phyloP scores from a whole-genome alignment of 2,888 invertebrate genomes.

The Limenitis camilla region DNA sequence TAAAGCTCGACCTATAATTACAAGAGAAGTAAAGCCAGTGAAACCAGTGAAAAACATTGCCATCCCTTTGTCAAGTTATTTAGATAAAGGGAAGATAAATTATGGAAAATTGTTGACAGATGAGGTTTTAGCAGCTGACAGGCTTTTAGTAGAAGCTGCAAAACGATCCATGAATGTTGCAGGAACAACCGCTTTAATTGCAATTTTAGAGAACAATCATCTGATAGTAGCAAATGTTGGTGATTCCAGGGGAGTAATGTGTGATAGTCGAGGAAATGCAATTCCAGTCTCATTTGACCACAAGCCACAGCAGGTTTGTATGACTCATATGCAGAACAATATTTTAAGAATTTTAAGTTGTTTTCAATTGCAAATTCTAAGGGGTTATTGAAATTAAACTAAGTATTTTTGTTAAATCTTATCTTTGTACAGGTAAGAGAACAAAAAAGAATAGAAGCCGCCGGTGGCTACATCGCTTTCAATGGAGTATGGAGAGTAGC shows the following conservation, averaged over 20 bases:
- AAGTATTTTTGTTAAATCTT: neutral
- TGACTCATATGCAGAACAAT: neutral
- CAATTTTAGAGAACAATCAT: conserved; percentile 86
- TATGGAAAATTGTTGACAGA: conserved; percentile 88
- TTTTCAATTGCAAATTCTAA: neutral
- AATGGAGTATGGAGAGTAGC: conserved; percentile 98
- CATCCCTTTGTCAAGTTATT: conserved; percentile 76
- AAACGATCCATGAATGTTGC: conserved; percentile 84
- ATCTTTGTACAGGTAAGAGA: conserved; percentile 80
- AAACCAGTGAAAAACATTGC: conserved; percentile 62
- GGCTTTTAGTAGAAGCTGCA: conserved; percentile 85
- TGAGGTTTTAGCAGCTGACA: conserved; percentile 90
- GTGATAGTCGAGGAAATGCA: conserved; percentile 90
- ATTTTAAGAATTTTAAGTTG: neutral
- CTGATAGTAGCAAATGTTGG: conserved; percentile 97
- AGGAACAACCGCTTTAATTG: conserved; percentile 95
- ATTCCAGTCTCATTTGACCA: conserved; percentile 96
- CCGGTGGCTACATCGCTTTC: conserved; percentile 95
- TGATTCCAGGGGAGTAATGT: conserved; percentile 96
- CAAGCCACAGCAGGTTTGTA: conserved; percentile 91
- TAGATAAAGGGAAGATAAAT: conserved; percentile 84
- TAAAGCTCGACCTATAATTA: conserved; percentile 75
- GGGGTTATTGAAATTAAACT: neutral
- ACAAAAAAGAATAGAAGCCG: conserved; percentile 92
- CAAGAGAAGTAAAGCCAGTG: conserved; percentile 74